phyloP scores from a whole-genome alignment of 92 coral and sea anemone genomes.

The Epizoanthus illoricatus region DNA sequence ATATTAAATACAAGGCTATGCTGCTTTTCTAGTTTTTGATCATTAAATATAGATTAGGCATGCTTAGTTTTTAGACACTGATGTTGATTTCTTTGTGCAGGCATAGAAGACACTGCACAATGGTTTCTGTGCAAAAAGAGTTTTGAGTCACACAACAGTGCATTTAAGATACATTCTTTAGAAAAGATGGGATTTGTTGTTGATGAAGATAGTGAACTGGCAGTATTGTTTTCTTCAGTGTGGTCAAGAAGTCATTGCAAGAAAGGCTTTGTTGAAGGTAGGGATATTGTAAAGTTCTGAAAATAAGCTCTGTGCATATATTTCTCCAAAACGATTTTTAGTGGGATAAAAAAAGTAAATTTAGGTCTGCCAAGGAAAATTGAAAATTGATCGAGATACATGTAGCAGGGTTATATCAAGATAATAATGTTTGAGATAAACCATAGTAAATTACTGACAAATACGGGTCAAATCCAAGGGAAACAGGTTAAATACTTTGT shows the following conservation, averaged over 20 bases:
- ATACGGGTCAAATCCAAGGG: no score
- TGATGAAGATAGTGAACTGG: not conserved
- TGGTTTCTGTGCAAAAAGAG: not conserved
- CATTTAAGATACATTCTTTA: not conserved
- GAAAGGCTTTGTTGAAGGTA: not conserved
- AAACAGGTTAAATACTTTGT: no score
- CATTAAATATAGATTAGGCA: no score
- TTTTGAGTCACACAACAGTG: not conserved
- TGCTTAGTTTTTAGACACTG: no score
- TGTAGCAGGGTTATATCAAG: no score
- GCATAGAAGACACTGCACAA: not conserved
- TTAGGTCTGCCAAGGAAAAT: no score
- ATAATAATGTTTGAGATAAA: no score
- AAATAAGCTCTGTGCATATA: not conserved
- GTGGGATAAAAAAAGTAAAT: not conserved
- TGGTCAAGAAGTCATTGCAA: not conserved
- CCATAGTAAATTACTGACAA: no score
- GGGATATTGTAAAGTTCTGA: not conserved
- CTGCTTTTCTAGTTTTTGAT: no score
- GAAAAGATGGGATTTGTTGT: not conserved
- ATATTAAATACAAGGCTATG: no score
- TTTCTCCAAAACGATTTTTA: no score
- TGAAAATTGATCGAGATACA: no score
- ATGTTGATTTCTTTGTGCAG: not conserved
- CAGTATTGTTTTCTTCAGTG: not conserved